Percentiles rank a stretch among this genome's conserved stretches.
Conservation (phyloP, 92 coral and sea anemone species). For the Palythoa grandiflora region DNA sequence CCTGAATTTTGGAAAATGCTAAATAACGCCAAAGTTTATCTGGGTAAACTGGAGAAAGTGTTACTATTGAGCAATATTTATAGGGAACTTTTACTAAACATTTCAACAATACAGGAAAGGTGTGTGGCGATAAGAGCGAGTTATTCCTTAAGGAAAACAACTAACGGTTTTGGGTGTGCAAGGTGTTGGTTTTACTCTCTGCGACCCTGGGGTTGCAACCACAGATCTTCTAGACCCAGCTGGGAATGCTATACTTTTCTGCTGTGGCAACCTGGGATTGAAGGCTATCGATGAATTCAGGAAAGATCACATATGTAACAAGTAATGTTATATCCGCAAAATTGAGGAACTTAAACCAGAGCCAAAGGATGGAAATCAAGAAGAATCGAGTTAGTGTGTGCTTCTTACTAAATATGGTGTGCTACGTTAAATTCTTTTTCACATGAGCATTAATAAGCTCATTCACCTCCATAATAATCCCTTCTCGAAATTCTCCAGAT, state of each 20-base stretch:
- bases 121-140: constrained; percentile 41
- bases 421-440: background rate
- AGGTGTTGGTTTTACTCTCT: constrained; percentile 36
- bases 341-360: constrained; percentile 29
- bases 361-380: constrained; percentile 38
- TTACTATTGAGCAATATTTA: background rate
- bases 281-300: constrained; percentile 57
- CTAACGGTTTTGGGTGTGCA: constrained; percentile 53
- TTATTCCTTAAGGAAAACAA: constrained; percentile 30
- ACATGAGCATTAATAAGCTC: too few species aligned
- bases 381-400: constrained; percentile 19
- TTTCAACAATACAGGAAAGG: constrained; percentile 72
- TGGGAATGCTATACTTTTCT: constrained; percentile 33
- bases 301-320: constrained; percentile 53
- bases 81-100: constrained; percentile 31
- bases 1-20: background rate
- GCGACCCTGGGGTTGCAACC: constrained; percentile 50
- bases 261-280: constrained; percentile 69
- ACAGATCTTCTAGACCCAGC: constrained; percentile 21
- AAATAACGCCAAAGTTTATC: background rate
- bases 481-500: too few species aligned
- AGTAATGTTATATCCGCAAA: constrained; percentile 49
- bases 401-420: constrained; percentile 21
- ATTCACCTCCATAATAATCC: too few species aligned
- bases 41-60: constrained; percentile 1